Base-by-base conservation (phyloP, 1,140 invertebrate genomes). In the Drosophila burlai region DNA sequence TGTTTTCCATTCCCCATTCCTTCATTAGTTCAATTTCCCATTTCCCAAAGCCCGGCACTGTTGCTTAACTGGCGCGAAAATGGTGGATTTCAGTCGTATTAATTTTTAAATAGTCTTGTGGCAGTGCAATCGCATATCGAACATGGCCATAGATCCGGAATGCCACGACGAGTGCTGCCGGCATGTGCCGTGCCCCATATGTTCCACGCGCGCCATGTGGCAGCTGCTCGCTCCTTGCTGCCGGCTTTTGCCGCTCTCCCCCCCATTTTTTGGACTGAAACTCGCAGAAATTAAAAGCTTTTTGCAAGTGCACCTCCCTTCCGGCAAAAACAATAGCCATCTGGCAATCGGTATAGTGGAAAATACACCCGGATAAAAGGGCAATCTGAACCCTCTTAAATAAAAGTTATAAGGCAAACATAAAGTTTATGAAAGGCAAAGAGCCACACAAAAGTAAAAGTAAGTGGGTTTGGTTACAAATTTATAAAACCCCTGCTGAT, bases 51-150 rank as follows among this genome's bases (percentile, higher is more conserved):
- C n/a, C 16, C 1, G 9, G 29, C 46, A 21, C 31, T 60, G 9
- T 49, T 58, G 58, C 75, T 79, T 80, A 86, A 83, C 83, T 63
- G 72, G 76, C 80, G 76, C 58, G 62, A 84, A 89, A 89, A 81
- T 83, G 68, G 47, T 62, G 49, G 63, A 81, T 45, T 77, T 89
- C 68, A 63, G 62, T 57, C 36, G 77, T 80, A 83, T 87, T 87
- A 71, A 81, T 87, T 89, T 78, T 87, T 89, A 87, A 87, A 89
- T 62, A 83, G 72, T 83, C 81, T 79, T 71, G 61, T 65, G 75
- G 68, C 61, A 40, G 21, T 31, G 38, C 77, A 60, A 54, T 63
- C 58, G 34, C 64, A 69, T 57, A 81, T 63, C 52, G 58, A 59
- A 59, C 57, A 29, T 5, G 40, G 34, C 11, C n/a, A 40, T 43